These are phyloP conservation scores for Ruditapes philippinarum DNA, from an alignment of 1,140 invertebrate species.

Conservation along the genomic window DNA sequence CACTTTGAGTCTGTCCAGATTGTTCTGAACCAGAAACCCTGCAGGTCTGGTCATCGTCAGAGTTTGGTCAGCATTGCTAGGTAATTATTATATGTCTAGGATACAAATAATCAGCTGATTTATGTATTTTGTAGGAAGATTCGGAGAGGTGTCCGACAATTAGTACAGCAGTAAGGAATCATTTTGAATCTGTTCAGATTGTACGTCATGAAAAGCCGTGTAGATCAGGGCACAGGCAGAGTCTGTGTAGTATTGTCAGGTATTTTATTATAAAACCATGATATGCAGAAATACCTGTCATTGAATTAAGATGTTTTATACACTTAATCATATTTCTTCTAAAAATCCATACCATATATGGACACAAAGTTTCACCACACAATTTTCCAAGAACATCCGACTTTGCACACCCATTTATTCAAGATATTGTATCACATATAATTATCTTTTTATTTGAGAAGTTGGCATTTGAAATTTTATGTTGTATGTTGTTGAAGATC, in stretches of 20 bases:
- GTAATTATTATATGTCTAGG: slow-evolving; percentile 60
- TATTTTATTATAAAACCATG: too few relatives aligned
- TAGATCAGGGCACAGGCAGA: slow-evolving; percentile 94
- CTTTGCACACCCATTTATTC: too few relatives aligned
- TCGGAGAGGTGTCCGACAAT: slow-evolving; percentile 94
- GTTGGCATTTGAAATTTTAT: too few relatives aligned
- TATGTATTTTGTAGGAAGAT: slow-evolving; percentile 89
- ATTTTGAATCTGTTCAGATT: slow-evolving; percentile 95
- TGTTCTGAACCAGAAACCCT: slow-evolving; percentile 90
- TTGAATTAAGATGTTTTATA: background rate
- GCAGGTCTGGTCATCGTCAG: slow-evolving; percentile 93
- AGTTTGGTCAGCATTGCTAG: slow-evolving; percentile 89
- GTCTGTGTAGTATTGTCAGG: slow-evolving; percentile 88
- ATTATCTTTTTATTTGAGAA: too few relatives aligned
- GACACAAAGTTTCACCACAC: too few relatives aligned
- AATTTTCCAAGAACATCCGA: too few relatives aligned
- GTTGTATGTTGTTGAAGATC: too few relatives aligned
- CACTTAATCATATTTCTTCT: too few relatives aligned
- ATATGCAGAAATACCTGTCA: background rate
- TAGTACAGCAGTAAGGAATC: slow-evolving; percentile 94
- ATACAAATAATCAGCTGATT: slow-evolving; percentile 23
- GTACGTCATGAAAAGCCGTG: slow-evolving; percentile 90
- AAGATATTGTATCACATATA: too few relatives aligned
- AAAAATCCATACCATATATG: too few relatives aligned
- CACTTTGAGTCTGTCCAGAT: slow-evolving; percentile 95